Percentiles rank a stretch among this genome's conserved stretches.
phyloP scores from a whole-genome alignment of 2,888 invertebrate genomes.

The Antheraea yamamai region DNA sequence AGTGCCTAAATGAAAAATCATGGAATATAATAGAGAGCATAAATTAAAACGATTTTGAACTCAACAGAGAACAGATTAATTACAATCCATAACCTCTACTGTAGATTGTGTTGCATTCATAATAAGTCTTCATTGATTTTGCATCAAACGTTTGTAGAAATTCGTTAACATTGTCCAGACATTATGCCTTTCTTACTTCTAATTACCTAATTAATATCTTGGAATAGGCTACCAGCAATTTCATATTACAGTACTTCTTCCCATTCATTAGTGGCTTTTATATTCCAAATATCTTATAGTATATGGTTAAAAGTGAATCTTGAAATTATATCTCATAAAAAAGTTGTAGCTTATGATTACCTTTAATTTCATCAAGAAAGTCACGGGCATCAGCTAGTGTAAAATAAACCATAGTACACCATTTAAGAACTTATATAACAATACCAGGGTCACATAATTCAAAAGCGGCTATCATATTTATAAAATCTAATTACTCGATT shows the following conservation, averaged over 20 bases:
- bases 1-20: too few species aligned
- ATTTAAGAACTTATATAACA: not conserved
- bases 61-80: too few species aligned
- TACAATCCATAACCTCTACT: too few species aligned
- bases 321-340: not conserved
- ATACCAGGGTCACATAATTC: conserved; percentile 6
- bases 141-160: too few species aligned
- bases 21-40: too few species aligned
- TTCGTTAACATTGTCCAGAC: not conserved
- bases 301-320: not conserved
- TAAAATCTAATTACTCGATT: conserved; percentile 46
- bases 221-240: not conserved
- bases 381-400: not conserved
- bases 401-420: not conserved
- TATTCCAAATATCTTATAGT: not conserved
- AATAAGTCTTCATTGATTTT: too few species aligned
- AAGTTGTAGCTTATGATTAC: not conserved
- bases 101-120: too few species aligned
- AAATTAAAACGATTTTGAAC: too few species aligned
- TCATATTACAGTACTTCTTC: not conserved
- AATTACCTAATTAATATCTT: not conserved
- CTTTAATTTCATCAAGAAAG: not conserved
- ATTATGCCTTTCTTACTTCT: not conserved
- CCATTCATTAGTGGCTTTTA: not conserved
- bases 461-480: conserved; percentile 13